Base-by-base conservation (phyloP, 1,140 invertebrate species). In the Cotesia typhae region DNA sequence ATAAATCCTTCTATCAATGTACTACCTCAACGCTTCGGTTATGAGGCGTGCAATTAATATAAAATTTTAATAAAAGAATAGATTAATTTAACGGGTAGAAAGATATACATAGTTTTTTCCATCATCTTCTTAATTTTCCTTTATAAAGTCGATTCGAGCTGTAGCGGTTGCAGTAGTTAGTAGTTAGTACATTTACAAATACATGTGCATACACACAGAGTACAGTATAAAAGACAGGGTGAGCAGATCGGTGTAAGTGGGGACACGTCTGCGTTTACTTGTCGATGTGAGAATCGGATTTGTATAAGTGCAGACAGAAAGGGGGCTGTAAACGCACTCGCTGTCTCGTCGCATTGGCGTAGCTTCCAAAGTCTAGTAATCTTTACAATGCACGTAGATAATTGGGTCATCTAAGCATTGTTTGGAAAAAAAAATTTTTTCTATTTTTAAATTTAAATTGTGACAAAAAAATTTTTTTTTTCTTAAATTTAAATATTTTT, bases 231-330 rank as follows among this genome's bases (percentile, higher is more conserved):
- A 51, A 41, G 64, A 47, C 64, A 66, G 64, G 38, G 64, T 47
- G 64, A 51, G 64, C 64, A 35, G 61, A 9, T 28, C 41, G 10
- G 41, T 47, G 20, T 17, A 28, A 59, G n/a, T 20, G 47, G 17
- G 36, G 17, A 66, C 41, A 47, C 5, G 41, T 47, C 41, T 47
- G 41, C 41, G 17, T 10, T n/a, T 10, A 38, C 17, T 28, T 28
- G 64, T 78, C 72, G 75, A 74, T 75, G 72, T 73, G 52, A 38
- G 14, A 37, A 36, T 59, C 67, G 38, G 1, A 79, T 80, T 77
- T 81, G 83, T 80, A 78, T 80, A 76, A 72, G 82, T 84, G 83
- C 81, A 84, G 82, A 85, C 84, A 82, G 81, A 78, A 82, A 82
- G 80, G 72, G 82, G 83, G 81, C 81, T 83, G 83, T 10, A 12